Evolutionary conservation across 2,888 invertebrate genomes (phyloP).

Genomic region (Scaptomyza parva): DNA sequence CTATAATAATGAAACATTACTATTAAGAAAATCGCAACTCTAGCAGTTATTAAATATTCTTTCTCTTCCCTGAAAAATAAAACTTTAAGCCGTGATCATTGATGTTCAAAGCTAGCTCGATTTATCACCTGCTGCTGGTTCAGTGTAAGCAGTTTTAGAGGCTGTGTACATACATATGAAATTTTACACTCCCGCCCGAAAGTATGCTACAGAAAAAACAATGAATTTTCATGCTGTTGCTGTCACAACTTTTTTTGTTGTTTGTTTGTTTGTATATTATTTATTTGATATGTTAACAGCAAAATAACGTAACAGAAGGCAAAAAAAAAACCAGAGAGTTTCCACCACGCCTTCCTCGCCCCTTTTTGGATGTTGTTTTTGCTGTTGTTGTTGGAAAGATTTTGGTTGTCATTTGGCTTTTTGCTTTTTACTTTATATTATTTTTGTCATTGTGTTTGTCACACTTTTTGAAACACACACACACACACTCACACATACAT

Average conservation of each 20-base stretch:
- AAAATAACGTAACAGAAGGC: constrained; percentile 14
- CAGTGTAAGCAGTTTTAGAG: not conserved
- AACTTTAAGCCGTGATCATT: too few relatives aligned
- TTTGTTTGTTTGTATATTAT: constrained; percentile 21
- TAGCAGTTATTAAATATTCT: too few relatives aligned
- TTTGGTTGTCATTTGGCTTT: constrained; percentile 48
- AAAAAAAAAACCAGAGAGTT: not conserved
- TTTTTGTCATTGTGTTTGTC: constrained; percentile 31
- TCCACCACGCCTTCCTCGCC: not conserved
- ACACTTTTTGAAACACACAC: constrained; percentile 17
- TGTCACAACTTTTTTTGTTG: constrained; percentile 34
- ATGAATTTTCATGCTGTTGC: constrained; percentile 36
- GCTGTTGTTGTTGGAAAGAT: constrained; percentile 34
- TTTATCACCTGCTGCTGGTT: not conserved
- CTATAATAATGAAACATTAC: not conserved
- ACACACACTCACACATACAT: constrained; percentile 9
- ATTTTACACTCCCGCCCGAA: constrained; percentile 19
- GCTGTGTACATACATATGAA: not conserved
- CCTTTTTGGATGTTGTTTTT: constrained; percentile 2
- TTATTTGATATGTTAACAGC: constrained; percentile 55
- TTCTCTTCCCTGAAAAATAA: too few relatives aligned
- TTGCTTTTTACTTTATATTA: constrained; percentile 18
- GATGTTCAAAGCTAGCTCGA: too few relatives aligned
- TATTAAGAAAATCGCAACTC: too few relatives aligned
- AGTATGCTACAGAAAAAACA: constrained; percentile 24